Evolutionary conservation across 2,113 vertebrate species (phyloP), one percentile per base, ranked within the genome.

Genomic region (Numenius arquata): DNA sequence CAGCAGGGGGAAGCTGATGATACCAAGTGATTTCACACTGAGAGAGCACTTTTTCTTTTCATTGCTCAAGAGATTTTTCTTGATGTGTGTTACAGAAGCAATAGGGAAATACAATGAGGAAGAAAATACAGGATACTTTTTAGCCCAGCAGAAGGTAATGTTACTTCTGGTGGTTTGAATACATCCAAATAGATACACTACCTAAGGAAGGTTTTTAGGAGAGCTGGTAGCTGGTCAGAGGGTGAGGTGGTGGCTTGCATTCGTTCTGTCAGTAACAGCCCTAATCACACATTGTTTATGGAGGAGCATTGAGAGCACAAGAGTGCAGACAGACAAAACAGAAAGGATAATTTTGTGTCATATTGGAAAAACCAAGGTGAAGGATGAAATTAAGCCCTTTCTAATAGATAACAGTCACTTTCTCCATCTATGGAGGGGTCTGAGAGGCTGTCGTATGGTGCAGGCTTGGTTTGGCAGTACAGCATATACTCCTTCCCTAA

Each of bases 371-470:
- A 85, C 17, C 23, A 12, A 29, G 23, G 10, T 55, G 32, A 88
- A 65, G 19, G 36, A 36, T 15, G 48, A 65, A 47, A 61, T 88
- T 8, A 41, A 68, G 6, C 52, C 32, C 18, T 66, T 77, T 62
- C 6, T 85, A 2, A 29, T 41, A 52, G 41, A 4, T 36, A 70
- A 50, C 16, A 41, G 56, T 15, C 40, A 11, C 15, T 89, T 73
- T 76, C 8, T 43, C 27, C 20, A 38, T 27, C 45, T 77, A 18
- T 50, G n/a, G 47, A 71, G 59, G 3, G 21, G 8, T 81, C 43
- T 11, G 7, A 15, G 86, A 47, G 25, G 47, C 50, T 82, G 53
- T 74, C 2, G 0, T 6, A 0, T 6, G 15, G 58, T 4, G 2
- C 72, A 73, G 79, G n/a, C 22, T 71, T 74, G 65, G 20, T 92